These are phyloP conservation scores for Neolamprologus cancellatus DNA, from an alignment of 2,113 vertebrate species.

Conservation along the genomic window DNA sequence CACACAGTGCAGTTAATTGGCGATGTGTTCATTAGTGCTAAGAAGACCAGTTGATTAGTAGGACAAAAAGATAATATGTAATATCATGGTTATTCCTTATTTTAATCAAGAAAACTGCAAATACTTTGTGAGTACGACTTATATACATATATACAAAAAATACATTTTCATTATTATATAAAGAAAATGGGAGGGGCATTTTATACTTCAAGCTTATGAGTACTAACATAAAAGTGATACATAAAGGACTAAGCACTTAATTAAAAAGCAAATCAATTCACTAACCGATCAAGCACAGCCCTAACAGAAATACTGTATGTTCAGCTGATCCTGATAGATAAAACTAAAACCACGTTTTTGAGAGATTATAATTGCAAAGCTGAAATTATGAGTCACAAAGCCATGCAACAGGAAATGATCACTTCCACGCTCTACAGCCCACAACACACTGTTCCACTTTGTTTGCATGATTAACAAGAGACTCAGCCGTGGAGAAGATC, in stretches of 20 bases:
- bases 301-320: not conserved
- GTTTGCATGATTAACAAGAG: constrained; percentile 66
- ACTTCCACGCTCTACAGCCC: constrained; percentile 11
- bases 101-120: not conserved
- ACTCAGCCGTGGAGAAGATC: constrained; percentile 40
- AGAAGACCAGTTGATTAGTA: not conserved
- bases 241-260: not conserved
- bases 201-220: not conserved
- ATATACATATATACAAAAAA: not conserved
- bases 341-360: not conserved
- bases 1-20: not conserved
- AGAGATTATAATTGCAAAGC: not conserved
- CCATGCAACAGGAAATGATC: constrained; percentile 19
- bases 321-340: not conserved
- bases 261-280: not conserved
- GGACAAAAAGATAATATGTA: not conserved
- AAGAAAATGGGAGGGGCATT: not conserved
- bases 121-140: not conserved
- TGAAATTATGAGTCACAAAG: not conserved
- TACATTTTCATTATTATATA: not conserved
- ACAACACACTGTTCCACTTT: constrained; percentile 49
- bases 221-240: not conserved
- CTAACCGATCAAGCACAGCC: not conserved
- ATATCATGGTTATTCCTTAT: not conserved
- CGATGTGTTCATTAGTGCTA: not conserved